Percentiles rank a stretch among this genome's conserved stretches.
Evolutionary conservation across 2,888 invertebrate species (phyloP).

Genomic region (Podabrus alpinus): DNA sequence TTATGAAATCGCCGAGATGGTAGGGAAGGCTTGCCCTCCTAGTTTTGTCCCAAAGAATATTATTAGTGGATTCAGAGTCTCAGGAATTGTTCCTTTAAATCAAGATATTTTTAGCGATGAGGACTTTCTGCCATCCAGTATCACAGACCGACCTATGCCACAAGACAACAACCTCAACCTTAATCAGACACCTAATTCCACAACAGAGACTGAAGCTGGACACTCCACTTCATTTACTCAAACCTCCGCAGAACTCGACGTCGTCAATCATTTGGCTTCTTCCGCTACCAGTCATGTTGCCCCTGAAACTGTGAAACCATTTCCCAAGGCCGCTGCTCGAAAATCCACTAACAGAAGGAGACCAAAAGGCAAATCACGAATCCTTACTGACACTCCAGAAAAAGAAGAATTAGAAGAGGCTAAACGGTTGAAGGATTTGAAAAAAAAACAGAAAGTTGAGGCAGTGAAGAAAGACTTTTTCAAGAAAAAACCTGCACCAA

Average conservation of each 20-base stretch:
- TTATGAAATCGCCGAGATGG: conserved; percentile 44
- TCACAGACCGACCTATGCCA: conserved; percentile 12
- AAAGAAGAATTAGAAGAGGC: not conserved
- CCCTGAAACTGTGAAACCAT: not conserved
- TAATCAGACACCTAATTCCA: no score
- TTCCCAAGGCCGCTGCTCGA: conserved; percentile 8
- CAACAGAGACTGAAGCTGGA: no score
- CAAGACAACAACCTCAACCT: not conserved
- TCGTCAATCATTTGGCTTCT: no score
- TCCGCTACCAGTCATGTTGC: not conserved
- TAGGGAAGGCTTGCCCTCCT: conserved; percentile 35
- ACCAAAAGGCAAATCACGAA: conserved; percentile 22
- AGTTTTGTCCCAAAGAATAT: conserved; percentile 40
- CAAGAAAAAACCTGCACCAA: no score
- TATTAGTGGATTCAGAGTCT: conserved; percentile 34
- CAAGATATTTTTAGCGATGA: conserved; percentile 11
- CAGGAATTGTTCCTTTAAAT: conserved; percentile 34
- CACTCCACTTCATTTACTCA: no score
- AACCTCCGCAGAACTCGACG: no score
- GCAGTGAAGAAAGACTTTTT: no score
- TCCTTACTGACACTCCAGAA: conserved; percentile 28
- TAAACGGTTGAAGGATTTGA: no score
- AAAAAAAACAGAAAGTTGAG: no score
- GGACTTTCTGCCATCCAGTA: conserved; percentile 19
- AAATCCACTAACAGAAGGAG: conserved; percentile 18